Evolutionary conservation across 2,888 invertebrate genomes (phyloP).

Genomic region (Eupithecia exiguata): DNA sequence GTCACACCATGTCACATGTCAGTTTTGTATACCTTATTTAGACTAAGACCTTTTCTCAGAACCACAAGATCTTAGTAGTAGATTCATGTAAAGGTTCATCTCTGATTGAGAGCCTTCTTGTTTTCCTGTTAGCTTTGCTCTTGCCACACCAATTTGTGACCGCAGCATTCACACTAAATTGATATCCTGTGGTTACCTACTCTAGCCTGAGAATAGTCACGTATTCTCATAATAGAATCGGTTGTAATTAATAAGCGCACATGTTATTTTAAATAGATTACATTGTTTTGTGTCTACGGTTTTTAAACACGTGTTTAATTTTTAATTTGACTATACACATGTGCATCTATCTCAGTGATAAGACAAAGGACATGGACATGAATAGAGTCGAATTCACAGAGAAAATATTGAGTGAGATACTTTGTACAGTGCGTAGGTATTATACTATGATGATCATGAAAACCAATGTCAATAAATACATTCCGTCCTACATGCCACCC

Average conservation of each 20-base stretch:
- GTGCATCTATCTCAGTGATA: conserved; percentile 6
- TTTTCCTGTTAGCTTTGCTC: conserved; percentile 42
- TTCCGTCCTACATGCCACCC: conserved; percentile 42
- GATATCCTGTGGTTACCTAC: conserved; percentile 36
- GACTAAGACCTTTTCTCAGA: conserved; percentile 25
- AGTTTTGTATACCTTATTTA: conserved; percentile 16
- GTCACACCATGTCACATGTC: conserved; percentile 26
- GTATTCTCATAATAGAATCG: conserved; percentile 40
- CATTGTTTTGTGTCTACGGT: conserved; percentile 37
- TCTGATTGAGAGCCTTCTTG: conserved; percentile 33
- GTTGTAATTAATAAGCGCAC: conserved; percentile 36
- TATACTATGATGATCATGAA: conserved; percentile 40
- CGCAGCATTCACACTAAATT: conserved; percentile 44
- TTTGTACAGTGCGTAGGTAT: conserved; percentile 27
- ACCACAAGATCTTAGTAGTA: conserved; percentile 15
- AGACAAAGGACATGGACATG: background rate
- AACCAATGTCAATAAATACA: conserved; percentile 30
- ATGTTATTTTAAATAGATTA: conserved; percentile 39
- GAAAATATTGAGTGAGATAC: conserved; percentile 5
- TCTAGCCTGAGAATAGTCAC: conserved; percentile 41
- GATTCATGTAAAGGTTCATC: conserved; percentile 30
- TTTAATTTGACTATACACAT: conserved; percentile 24
- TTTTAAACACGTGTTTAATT: conserved; percentile 40
- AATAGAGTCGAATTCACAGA: conserved; percentile 6
- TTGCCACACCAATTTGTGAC: conserved; percentile 38